Percentiles rank a stretch among this genome's conserved stretches.
These are phyloP conservation scores for Drosophila sordidula DNA, from an alignment of 2,888 invertebrate genomes.

Conservation along the genomic window DNA sequence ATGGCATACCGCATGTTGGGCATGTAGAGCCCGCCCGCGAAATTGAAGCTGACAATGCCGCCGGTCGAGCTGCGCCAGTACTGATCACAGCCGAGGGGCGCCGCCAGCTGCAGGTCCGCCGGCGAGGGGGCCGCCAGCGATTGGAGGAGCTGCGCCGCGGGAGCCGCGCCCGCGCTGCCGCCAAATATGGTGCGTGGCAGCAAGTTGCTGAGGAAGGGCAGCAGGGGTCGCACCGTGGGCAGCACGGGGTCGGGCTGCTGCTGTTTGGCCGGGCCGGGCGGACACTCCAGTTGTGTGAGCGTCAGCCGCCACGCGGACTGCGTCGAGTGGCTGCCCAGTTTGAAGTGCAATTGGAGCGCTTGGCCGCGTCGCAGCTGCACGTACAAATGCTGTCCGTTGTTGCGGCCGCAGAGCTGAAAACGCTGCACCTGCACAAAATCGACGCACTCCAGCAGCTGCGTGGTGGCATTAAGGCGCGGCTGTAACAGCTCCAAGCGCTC, in stretches of 20 bases:
- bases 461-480: slow-evolving; percentile 62
- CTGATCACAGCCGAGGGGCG: slow-evolving; percentile 89
- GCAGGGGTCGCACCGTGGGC: slow-evolving; percentile 55
- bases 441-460: slow-evolving; percentile 58
- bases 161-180: slow-evolving; percentile 31
- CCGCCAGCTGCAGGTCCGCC: slow-evolving; percentile 77
- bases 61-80: slow-evolving; percentile 87
- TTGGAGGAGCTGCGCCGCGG: slow-evolving; percentile 54
- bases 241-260: background rate
- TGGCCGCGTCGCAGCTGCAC: slow-evolving; percentile 76
- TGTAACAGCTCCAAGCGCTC: slow-evolving; percentile 77
- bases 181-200: slow-evolving; percentile 77
- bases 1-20: slow-evolving; percentile 87
- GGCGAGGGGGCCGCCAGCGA: slow-evolving; percentile 48
- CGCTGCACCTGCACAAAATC: slow-evolving; percentile 79
- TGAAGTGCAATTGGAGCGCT: slow-evolving; percentile 85
- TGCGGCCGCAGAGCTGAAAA: slow-evolving; percentile 87
- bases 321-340: slow-evolving; percentile 84
- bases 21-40: slow-evolving; percentile 86
- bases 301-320: slow-evolving; percentile 86
- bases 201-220: slow-evolving; percentile 57
- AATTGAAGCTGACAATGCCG: slow-evolving; percentile 87
- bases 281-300: slow-evolving; percentile 88
- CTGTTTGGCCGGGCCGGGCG: slow-evolving; percentile 32
- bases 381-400: slow-evolving; percentile 87